phyloP scores from a whole-genome alignment of 2,113 vertebrate genomes.

The Corythaixoides concolor region DNA sequence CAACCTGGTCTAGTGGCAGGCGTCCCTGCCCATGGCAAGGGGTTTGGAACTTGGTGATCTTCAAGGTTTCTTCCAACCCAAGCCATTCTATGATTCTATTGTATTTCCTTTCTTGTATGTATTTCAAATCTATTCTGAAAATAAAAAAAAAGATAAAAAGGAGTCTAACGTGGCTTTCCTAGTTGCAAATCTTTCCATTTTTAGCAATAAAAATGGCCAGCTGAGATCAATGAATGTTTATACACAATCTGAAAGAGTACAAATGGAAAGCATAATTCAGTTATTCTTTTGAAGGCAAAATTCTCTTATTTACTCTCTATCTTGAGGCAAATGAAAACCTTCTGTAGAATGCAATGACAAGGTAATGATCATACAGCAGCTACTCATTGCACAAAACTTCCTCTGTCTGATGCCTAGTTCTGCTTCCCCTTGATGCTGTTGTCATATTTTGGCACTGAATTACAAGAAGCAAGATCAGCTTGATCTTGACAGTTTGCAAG shows the following conservation, averaged over 20 bases:
- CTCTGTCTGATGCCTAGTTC: background rate
- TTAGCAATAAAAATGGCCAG: background rate
- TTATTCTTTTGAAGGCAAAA: constrained; percentile 16
- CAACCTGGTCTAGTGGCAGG: too few species aligned
- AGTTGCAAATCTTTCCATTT: background rate
- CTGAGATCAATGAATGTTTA: background rate
- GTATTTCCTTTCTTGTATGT: background rate
- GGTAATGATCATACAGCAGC: background rate
- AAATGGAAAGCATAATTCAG: background rate
- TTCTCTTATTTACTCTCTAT: background rate
- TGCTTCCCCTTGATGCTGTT: background rate
- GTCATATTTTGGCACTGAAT: background rate
- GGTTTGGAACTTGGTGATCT: too few species aligned
- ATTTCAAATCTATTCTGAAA: background rate
- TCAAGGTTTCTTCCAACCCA: too few species aligned
- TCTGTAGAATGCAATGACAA: background rate
- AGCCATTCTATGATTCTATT: too few species aligned
- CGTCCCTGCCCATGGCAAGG: too few species aligned
- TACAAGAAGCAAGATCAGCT: background rate
- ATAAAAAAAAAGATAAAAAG: background rate
- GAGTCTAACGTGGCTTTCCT: background rate
- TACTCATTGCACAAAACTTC: background rate
- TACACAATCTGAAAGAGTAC: background rate
- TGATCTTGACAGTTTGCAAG: background rate
- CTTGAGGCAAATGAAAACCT: background rate